Conservation (phyloP, 2,888 invertebrate species). For the Eilema griseolum region DNA sequence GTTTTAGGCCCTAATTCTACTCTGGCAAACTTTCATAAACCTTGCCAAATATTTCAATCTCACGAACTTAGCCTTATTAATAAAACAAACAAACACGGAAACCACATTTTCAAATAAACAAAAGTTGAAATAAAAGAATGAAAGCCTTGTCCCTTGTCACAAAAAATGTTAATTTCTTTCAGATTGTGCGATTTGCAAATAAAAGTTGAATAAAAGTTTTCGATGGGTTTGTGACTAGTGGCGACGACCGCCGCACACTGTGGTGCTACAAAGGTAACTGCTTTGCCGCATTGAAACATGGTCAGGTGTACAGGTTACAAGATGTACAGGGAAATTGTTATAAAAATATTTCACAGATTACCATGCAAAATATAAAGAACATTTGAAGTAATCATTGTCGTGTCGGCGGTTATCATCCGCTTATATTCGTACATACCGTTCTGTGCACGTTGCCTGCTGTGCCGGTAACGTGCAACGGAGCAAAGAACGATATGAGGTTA, state of each 20-base stretch:
- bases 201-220: constrained; percentile 36
- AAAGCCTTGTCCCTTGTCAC: constrained; percentile 38
- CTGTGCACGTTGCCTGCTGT: not conserved
- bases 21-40: not conserved
- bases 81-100: constrained; percentile 38
- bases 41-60: not conserved
- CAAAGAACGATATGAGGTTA: too few species aligned
- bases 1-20: too few species aligned
- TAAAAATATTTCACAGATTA: too few species aligned
- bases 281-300: too few species aligned
- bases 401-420: not conserved
- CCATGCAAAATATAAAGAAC: too few species aligned
- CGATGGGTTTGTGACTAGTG: not conserved
- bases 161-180: constrained; percentile 50
- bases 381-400: too few species aligned
- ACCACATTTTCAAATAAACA: constrained; percentile 38
- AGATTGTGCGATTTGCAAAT: constrained; percentile 53
- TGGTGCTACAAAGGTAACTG: not conserved
- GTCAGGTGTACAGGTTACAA: too few species aligned
- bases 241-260: not conserved
- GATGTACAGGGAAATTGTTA: too few species aligned
- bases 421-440: too few species aligned
- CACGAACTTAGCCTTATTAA: not conserved
- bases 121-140: constrained; percentile 28
- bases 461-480: not conserved